Base-by-base conservation (phyloP, 2,888 invertebrate species). In the Agonopterix heracliana region DNA sequence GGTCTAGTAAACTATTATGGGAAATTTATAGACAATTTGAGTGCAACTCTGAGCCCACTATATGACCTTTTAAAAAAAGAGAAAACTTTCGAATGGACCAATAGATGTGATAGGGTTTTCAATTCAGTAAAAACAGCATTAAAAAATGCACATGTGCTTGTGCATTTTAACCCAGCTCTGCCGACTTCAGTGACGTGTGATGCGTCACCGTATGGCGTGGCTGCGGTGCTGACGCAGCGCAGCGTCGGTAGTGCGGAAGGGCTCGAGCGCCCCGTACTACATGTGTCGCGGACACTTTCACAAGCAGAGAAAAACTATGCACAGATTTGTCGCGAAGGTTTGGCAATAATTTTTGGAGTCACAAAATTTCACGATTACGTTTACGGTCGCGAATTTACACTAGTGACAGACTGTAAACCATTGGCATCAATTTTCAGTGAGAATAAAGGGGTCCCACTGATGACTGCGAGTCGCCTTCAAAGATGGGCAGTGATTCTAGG, bases 1-100 rank as follows among this genome's bases (percentile, higher is more conserved):
- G 60, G 60, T 1, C 47, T 63, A 9, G 14, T 59, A 1, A 63
- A 53, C 50, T 59, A 48, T 48, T 56, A 57, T 34, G 48, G 50
- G 1, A 59, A 54, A 10, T 65, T 63, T 38, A 41, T 48, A 40
- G 7, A 14, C 2, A 55, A 56, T 41, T 35, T 59, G 2, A 56
- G 59, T 12, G 40, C 41, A 12, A 52, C 56, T 9, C 45, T 61
- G 7, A 47, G 52, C 9, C 35, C 35, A 10, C 14, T 64, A 17
- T 55, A 61, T 44, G 26, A 47, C 0, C 48, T 60, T 12, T 46
- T 57, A 14, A 54, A 55, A n/a, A 56, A 56, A 42, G 47, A 44
- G 3, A 40, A 34, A 1, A 10, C 12, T 1, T 65, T 53, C 51
- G 1, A 13, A 0, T 63, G 63, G 63, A 14, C 5, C 0, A 12